Evolutionary conservation across 1,140 invertebrate species (phyloP), one percentile per base, ranked within the genome.

Genomic region (Antheraea pernyi): DNA sequence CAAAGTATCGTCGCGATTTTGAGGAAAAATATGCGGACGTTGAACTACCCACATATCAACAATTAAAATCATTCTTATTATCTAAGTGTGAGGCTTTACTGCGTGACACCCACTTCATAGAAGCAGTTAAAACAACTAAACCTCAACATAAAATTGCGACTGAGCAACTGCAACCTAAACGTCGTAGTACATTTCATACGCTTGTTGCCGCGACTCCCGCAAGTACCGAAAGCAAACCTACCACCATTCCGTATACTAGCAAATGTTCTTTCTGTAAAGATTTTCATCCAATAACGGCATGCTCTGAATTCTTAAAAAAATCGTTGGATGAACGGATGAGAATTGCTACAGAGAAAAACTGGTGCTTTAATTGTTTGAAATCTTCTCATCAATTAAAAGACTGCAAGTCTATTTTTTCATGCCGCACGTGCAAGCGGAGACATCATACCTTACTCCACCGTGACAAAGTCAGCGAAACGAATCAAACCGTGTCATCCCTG

Each of bases 361-460:
- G 72, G 72, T 76, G 77, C 42, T 79, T 53, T 60, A 78, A 78
- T 37, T 75, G 76, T 65, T 30, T 78, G 18, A 78, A 73, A 11
- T 13, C 73, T 16, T 79, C 77, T 13, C 77, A 76, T 68, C 63
- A 69, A 46, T 19, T 76, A 42, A 68, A 63, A 59, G 19, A 71
- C 5, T 79, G 77, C 60, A 71, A 64, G 59, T 76, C 74, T 0
- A 70, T 76, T 19, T 79, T 79, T 65, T 65, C 63, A 8, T 78
- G 77, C 63, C 70, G 61, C 11, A 69, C 6, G 7, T 79, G 74
- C 46, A 73, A 72, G 60, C 72, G 68, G 4, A 73, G 13, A 16
- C 46, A 53, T 16, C 46, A 53, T 53, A 53, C 46, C 0, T 16
- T 53, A 13, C 16, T 53, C 5, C 46, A 53, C 6, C 46, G 46